These are phyloP conservation scores for Cremastinae sp. DNA, from an alignment of 2,888 invertebrate genomes.

Conservation along the genomic window DNA sequence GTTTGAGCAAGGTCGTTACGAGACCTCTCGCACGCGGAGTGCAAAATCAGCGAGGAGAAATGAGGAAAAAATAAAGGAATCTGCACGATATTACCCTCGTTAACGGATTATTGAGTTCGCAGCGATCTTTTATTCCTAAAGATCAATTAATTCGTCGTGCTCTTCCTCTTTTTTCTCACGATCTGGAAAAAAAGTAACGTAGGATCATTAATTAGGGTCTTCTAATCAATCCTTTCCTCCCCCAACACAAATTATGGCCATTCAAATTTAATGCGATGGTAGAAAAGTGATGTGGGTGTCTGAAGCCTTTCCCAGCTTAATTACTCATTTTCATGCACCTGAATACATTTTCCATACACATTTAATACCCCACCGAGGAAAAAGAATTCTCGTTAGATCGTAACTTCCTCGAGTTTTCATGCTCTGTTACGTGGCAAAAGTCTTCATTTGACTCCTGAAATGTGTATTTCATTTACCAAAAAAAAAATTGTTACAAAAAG, in stretches of 20 bases:
- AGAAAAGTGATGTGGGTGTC: conserved; percentile 24
- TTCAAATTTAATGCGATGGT: neutral
- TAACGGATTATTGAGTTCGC: conserved; percentile 59
- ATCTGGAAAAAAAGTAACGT: conserved; percentile 42
- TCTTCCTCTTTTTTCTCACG: conserved; percentile 44
- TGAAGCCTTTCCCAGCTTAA: conserved; percentile 9
- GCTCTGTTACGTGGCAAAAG: conserved; percentile 61
- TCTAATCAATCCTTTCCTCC: conserved; percentile 51
- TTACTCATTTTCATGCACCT: conserved; percentile 35
- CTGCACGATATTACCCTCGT: conserved; percentile 30
- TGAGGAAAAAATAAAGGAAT: conserved; percentile 1
- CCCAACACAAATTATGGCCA: conserved; percentile 28
- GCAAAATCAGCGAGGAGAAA: neutral
- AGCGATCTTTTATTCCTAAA: conserved; percentile 15
- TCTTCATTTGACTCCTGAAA: conserved; percentile 41
- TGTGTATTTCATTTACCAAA: conserved; percentile 5
- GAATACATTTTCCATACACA: conserved; percentile 21
- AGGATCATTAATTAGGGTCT: conserved; percentile 51
- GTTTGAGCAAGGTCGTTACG: conserved; percentile 58
- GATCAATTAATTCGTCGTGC: conserved; percentile 47
- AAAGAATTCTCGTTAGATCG: conserved; percentile 59
- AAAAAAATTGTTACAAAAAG: neutral
- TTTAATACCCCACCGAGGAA: conserved; percentile 22
- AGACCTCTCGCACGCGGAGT: conserved; percentile 12
- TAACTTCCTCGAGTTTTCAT: conserved; percentile 60